Evolutionary conservation across 2,113 vertebrate genomes (phyloP), one percentile per base, ranked within the genome.

Genomic region (Neolamprologus brichardi): DNA sequence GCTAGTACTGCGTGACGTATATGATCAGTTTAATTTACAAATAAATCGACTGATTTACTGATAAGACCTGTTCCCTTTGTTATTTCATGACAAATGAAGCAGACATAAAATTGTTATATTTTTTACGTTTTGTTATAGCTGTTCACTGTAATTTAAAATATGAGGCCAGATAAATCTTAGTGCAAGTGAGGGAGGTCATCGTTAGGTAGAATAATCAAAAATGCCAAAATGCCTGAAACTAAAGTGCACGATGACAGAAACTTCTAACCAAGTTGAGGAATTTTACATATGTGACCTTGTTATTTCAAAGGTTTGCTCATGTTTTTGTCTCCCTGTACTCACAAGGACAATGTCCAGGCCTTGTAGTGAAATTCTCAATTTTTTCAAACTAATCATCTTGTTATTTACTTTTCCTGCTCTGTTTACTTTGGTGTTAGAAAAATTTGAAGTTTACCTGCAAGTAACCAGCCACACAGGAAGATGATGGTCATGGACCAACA

Each of bases 401-500:
- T 41, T 64, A 15, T 9, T 15, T 41, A 41, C 64, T 70, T 41
- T 64, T 64, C 17, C 1, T 1, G 17, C 32, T 64, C 30, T 64
- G 32, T 37, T n/a, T 62, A 34, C 58, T 62, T 12, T 64, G 30
- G 30, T 64, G 60, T 64, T 7, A 37, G 10, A 41, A 41, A 4
- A n/a, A 4, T 34, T 12, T 9, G 2, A 70, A 70, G 79, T 96
- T 94, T 80, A 97, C 96, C 96, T 1, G 91, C 78, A 17, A 97
- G 95, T 18, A 97, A 94, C 96, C 96, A 97, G 75, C 92, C 12
- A 25, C 64, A 70, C n/a, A 44, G 89, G 64, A 94, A 82, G 46
- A 95, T 25, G 20, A 44, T 44, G 0, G 13, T 44, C 37, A 41
- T 70, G 20, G 37, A 70, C 64, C 64, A 70, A 15, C 2, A 2